phyloP scores from a whole-genome alignment of 2,888 invertebrate species.

The Andricus quercusramuli region DNA sequence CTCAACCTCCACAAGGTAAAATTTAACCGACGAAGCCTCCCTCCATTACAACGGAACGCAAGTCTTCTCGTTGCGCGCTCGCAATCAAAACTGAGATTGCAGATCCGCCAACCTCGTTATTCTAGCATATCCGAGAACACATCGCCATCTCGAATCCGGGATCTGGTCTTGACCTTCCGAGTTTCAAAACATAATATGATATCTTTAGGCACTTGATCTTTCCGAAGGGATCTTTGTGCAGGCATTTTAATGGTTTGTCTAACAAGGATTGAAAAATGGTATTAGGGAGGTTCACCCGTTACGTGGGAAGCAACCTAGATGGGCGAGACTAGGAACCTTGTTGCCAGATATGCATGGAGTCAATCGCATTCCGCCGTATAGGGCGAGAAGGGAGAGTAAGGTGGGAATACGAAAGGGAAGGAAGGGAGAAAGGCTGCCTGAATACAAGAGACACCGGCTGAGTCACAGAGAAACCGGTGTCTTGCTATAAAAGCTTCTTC shows the following conservation, averaged over 20 bases:
- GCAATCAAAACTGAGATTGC: conserved; percentile 7
- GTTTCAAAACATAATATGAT: not conserved
- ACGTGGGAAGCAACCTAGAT: conserved; percentile 57
- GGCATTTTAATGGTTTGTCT: not conserved
- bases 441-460: conserved; percentile 40
- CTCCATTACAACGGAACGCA: conserved; percentile 16
- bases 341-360: conserved; percentile 71
- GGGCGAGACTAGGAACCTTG: conserved; percentile 63
- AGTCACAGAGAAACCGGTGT: conserved; percentile 14
- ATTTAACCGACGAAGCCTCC: conserved; percentile 11
- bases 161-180: not conserved
- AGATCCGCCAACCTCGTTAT: conserved; percentile 23
- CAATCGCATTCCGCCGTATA: conserved; percentile 71
- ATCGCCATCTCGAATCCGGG: not conserved
- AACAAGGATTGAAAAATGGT: not conserved
- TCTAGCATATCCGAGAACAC: not conserved
- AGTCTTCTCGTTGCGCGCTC: not conserved
- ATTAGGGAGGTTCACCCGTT: conserved; percentile 59
- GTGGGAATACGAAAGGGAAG: conserved; percentile 46
- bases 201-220: no score
- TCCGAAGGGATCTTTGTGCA: not conserved
- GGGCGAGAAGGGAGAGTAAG: conserved; percentile 52
- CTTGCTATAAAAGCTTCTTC: not conserved
- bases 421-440: conserved; percentile 45
- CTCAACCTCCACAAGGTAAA: not conserved